Evolutionary conservation across 2,888 invertebrate genomes (phyloP), one percentile per base, ranked within the genome.

Genomic region (Automeris io): DNA sequence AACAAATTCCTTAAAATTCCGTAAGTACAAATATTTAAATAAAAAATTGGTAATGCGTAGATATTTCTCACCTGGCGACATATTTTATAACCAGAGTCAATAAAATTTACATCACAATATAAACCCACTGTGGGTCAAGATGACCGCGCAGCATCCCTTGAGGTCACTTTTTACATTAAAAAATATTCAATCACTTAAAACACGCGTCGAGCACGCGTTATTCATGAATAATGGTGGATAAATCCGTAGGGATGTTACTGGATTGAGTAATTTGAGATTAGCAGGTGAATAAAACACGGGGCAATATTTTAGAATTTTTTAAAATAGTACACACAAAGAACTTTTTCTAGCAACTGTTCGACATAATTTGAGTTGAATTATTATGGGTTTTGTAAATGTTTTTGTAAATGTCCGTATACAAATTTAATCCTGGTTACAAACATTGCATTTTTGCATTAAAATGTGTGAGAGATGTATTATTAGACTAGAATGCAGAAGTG

Each of bases 191-290:
- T 33, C 23, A 6, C 12, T 19, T 21, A 21, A 24, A 39, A 33
- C 34, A 39, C 70, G 64, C 56, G 67, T 23, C 51, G 11, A 43
- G 51, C 70, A 62, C 67, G 52, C 64, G 61, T 52, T 34, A 33
- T 39, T 39, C 47, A 37, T 43, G 25, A 35, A 42, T 39, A 41
- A 40, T 23, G 18, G 29, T 18, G 32, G 23, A 41, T 37, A 37
- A 39, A 34, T 31, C 33, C 36, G 33, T 31, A 19, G 6, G 6
- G 19, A 19, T 19, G 19, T 19, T 19, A 19, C 4, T 19, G 19
- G 19, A 19, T 19, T 19, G 3, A 19, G 19, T 19, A 19, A 6
- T 19, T 3, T 3, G 6, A 19, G 19, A 19, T 19, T 19, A 19
- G 19, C 3, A 5, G 6, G 19, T 19, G 6, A n/a, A n/a, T n/a